Percentiles rank a stretch among this genome's conserved stretches.
These are phyloP conservation scores for Aspidiotus rigidus DNA, from an alignment of 2,888 invertebrate species.

Conservation along the genomic window DNA sequence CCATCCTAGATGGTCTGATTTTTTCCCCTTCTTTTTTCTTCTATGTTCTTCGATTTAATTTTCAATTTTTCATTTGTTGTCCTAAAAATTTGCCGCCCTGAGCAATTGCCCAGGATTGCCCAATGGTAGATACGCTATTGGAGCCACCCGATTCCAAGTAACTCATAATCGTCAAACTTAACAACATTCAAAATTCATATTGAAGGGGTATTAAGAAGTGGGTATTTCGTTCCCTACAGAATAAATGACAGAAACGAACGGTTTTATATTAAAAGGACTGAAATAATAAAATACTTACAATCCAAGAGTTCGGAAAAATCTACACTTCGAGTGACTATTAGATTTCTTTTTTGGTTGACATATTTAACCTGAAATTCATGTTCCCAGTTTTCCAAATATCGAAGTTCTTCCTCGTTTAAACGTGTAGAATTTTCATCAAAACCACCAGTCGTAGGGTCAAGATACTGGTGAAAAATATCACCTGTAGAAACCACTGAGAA, in stretches of 20 bases:
- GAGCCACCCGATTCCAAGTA: too few relatives aligned
- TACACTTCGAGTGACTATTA: not conserved
- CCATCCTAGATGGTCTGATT: too few relatives aligned
- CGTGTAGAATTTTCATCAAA: not conserved
- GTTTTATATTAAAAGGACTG: not conserved
- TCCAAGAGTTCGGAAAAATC: not conserved
- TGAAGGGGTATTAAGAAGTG: too few relatives aligned
- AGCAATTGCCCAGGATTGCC: too few relatives aligned
- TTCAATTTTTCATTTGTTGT: too few relatives aligned
- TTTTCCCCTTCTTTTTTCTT: too few relatives aligned
- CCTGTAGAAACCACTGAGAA: conserved; percentile 11
- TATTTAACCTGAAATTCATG: not conserved
- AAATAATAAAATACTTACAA: not conserved
- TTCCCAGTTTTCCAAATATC: conserved; percentile 20
- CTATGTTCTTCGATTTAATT: too few relatives aligned
- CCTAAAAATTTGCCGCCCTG: too few relatives aligned
- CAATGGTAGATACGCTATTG: too few relatives aligned
- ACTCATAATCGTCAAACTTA: too few relatives aligned
- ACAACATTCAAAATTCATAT: too few relatives aligned
- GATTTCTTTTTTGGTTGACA: not conserved
- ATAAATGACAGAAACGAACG: not conserved
- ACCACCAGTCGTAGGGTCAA: not conserved
- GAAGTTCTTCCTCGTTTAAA: conserved; percentile 4
- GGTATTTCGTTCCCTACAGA: not conserved
- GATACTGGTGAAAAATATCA: conserved; percentile 22